Evolutionary conservation across 1,140 invertebrate genomes (phyloP), one percentile per base, ranked within the genome.

Genomic region (Drosophila nannoptera): DNA sequence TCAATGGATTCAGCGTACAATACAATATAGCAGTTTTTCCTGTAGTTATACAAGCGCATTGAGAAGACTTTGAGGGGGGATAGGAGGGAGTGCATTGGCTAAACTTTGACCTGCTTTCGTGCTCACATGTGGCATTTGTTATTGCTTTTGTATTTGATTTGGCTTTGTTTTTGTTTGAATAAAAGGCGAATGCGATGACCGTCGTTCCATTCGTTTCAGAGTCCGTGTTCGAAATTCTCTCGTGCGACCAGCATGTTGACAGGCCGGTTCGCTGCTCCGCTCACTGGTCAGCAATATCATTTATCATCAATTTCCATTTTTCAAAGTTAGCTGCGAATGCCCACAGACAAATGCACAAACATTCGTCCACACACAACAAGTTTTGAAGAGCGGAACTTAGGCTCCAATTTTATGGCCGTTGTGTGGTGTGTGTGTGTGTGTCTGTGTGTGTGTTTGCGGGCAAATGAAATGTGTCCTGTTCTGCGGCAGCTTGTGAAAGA

Each of bases 281-380:
- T 73, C 56, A 70, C 68, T 86, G 84, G 83, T 78, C 75, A 81
- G 71, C 86, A 87, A 88, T 87, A 86, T 86, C 81, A 86, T 86
- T 86, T 87, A 87, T 87, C 84, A 87, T 87, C 84, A 87, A 87
- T 87, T 87, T 87, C 86, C 84, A 87, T 87, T 87, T 87, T 87
- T 87, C 84, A 87, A 87, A 86, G 76, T 84, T 84, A 69, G 73
- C 76, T 69, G 69, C 68, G 73, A 75, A 58, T 76, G 77, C 54
- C 54, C 69, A 66, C 46, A 49, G 11, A 55, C 73, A 56, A 31
- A 61, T 5, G 58, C 12, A 32, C 29, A 50, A 35, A 68, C 40
- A 52, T n/a, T 45, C 22, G 59, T 22, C 31, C 42, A 29, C 52
- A 72, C 64, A 74, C 59, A 67, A 50, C 67, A 68, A 78, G 65